Evolutionary conservation across 1,140 invertebrate genomes (phyloP).

Genomic region (Dysdera silvatica): DNA sequence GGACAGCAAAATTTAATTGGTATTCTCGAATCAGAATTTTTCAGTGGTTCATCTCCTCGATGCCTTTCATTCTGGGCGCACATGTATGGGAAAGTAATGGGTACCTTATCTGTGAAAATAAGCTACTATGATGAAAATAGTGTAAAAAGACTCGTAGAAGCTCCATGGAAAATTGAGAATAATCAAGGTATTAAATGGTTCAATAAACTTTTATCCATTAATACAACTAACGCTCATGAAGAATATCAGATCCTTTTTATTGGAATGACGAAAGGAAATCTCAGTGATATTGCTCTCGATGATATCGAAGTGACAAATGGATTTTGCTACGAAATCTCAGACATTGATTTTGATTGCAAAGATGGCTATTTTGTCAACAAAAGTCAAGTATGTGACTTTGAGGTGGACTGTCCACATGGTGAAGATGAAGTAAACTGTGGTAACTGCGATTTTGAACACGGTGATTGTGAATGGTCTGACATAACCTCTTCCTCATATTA

Average conservation of each 20-base stretch:
- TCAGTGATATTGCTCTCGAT: constrained; percentile 30
- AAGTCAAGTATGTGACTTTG: constrained; percentile 25
- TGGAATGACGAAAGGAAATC: constrained; percentile 21
- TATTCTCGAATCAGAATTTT: constrained; percentile 25
- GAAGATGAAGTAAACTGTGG: constrained; percentile 30
- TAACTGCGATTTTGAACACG: constrained; percentile 29
- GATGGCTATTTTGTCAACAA: constrained; percentile 9
- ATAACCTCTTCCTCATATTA: background rate
- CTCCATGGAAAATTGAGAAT: constrained; percentile 6
- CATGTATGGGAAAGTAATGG: constrained; percentile 33
- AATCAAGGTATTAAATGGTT: constrained; percentile 23
- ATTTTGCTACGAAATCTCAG: constrained; percentile 19
- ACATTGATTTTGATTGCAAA: constrained; percentile 20
- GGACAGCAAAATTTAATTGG: constrained; percentile 17
- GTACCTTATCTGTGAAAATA: constrained; percentile 20
- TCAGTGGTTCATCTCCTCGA: constrained; percentile 20
- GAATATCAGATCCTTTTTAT: constrained; percentile 28
- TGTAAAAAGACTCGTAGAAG: background rate
- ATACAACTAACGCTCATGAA: constrained; percentile 1
- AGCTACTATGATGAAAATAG: constrained; percentile 5
- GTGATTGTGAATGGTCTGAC: constrained; percentile 26
- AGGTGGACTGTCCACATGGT: constrained; percentile 16
- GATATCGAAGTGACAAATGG: constrained; percentile 25
- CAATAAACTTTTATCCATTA: constrained; percentile 3
- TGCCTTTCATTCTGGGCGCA: constrained; percentile 34